A percentile compares a stretch with the other conserved stretches of the same genome.
These are phyloP conservation scores for Listronotus oregonensis DNA, from an alignment of 1,140 invertebrate species.

Conservation along the genomic window DNA sequence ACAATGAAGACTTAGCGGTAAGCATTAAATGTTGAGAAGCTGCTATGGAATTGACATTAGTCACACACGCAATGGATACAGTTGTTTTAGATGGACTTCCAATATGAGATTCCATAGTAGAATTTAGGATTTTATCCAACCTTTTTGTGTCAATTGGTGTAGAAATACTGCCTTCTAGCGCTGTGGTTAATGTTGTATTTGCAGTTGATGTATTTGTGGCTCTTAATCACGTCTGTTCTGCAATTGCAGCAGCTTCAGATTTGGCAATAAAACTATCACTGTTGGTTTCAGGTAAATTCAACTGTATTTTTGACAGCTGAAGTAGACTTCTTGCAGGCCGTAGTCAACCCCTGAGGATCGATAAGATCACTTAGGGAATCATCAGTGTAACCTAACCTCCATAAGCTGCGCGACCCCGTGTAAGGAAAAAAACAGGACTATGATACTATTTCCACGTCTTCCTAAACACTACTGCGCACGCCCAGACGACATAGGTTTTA, in stretches of 20 bases:
- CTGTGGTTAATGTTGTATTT: constrained; percentile 51
- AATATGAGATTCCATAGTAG: constrained; percentile 64
- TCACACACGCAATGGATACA: too few species aligned
- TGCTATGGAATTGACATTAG: constrained; percentile 55
- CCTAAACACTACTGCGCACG: too few species aligned
- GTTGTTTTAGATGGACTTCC: constrained; percentile 51
- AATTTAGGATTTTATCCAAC: constrained; percentile 69
- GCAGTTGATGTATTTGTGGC: constrained; percentile 56
- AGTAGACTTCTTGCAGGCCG: too few species aligned
- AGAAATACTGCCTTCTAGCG: constrained; percentile 59
- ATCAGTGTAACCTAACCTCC: too few species aligned
- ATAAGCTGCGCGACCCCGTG: too few species aligned
- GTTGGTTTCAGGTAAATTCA: constrained; percentile 25
- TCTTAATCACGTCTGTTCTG: constrained; percentile 55
- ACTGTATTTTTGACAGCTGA: too few species aligned
- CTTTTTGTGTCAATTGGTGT: constrained; percentile 59
- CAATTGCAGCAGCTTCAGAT: constrained; percentile 59
- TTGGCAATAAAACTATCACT: constrained; percentile 42
- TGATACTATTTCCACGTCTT: too few species aligned
- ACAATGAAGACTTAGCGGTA: constrained; percentile 51
- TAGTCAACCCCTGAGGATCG: too few species aligned
- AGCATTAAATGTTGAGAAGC: constrained; percentile 62
- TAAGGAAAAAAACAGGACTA: too few species aligned
- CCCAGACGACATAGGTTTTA: too few species aligned
- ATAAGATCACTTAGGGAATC: too few species aligned